Evolutionary conservation across 2,888 invertebrate species (phyloP).

Genomic region (Lasioglossum calceatum): DNA sequence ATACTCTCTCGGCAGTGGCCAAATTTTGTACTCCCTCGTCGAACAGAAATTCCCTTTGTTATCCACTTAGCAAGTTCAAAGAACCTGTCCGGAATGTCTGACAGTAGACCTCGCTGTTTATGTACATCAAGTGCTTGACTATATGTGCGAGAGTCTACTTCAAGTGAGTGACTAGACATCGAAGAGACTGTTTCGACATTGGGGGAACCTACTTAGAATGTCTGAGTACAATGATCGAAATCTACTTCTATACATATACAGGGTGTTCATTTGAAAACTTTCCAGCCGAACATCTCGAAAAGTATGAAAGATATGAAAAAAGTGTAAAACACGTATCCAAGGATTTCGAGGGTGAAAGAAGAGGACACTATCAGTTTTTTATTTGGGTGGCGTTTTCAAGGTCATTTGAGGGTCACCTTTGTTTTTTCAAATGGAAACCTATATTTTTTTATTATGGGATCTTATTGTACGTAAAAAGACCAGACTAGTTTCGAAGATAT

Average conservation of each 20-base stretch:
- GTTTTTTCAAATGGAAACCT: too few species aligned
- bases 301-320: too few species aligned
- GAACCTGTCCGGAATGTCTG: neutral
- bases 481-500: too few species aligned
- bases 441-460: too few species aligned
- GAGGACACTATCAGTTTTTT: too few species aligned
- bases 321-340: too few species aligned
- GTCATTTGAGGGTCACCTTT: too few species aligned
- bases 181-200: neutral
- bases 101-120: neutral
- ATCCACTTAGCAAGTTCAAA: neutral
- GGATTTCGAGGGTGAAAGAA: too few species aligned
- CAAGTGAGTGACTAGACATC: neutral
- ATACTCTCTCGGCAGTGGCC: neutral
- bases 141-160: neutral
- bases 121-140: neutral
- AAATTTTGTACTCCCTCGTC: neutral
- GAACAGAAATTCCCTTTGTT: neutral
- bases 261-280: too few species aligned
- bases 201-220: neutral
- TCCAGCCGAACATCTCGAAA: too few species aligned
- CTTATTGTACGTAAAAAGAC: too few species aligned
- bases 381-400: too few species aligned
- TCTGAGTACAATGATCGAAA: neutral
- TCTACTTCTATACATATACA: neutral